Conservation (phyloP, 2,797 vertebrate genomes). For the Sebastes steindachneri region DNA sequence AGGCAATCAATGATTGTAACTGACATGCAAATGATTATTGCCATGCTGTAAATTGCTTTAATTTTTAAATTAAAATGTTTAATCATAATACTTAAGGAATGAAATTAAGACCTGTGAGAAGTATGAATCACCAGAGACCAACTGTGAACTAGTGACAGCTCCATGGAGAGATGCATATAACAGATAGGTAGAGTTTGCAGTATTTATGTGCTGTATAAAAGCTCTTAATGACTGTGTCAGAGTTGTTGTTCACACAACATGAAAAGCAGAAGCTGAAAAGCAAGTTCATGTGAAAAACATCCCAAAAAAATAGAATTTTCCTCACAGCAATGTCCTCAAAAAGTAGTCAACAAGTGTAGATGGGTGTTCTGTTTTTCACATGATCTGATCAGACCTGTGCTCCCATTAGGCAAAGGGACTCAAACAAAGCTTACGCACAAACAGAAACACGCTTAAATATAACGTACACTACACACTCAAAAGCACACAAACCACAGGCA, state of each 20-base stretch:
- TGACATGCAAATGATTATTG: constrained; percentile 49
- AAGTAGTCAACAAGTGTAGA: constrained; percentile 21
- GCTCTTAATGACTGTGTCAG: constrained; percentile 15
- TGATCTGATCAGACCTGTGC: constrained; percentile 9
- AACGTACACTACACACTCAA: constrained; percentile 9
- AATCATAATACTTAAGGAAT: constrained; percentile 61
- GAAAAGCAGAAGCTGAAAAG: constrained; percentile 24
- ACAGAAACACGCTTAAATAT: constrained; percentile 18
- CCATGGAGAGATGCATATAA: background rate
- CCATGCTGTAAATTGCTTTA: constrained; percentile 45
- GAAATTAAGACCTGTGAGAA: constrained; percentile 31
- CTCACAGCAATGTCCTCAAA: background rate
- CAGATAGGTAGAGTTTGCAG: background rate
- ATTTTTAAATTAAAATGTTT: constrained; percentile 66
- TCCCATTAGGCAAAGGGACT: constrained; percentile 26
- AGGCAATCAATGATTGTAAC: constrained; percentile 20
- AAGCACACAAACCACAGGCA: constrained; percentile 18
- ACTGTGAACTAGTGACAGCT: background rate
- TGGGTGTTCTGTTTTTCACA: constrained; percentile 34
- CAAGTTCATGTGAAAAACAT: constrained; percentile 46
- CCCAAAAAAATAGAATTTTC: constrained; percentile 6
- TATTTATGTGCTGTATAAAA: constrained; percentile 21
- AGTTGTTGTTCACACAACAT: constrained; percentile 42
- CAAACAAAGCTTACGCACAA: constrained; percentile 22
- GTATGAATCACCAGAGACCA: constrained; percentile 31